A percentile compares a stretch with the other conserved stretches of the same genome.
Conservation (phyloP, 1,140 invertebrate species). For the Solenopsis fugax region DNA sequence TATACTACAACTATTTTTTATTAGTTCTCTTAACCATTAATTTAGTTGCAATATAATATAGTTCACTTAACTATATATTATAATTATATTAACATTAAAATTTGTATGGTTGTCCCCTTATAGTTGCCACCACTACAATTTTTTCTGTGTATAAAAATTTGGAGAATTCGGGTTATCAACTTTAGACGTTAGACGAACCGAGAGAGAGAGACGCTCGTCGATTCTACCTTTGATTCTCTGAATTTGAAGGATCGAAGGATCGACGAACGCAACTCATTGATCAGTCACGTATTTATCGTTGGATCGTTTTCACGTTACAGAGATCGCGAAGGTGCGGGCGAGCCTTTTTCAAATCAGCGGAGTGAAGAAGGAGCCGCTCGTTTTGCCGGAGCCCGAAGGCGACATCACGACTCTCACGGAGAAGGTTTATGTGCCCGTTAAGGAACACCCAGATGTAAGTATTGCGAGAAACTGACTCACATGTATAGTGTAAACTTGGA, state of each 20-base stretch:
- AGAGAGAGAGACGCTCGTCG: neutral
- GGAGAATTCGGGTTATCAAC: neutral
- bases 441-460: constrained; percentile 99
- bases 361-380: constrained; percentile 96
- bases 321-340: constrained; percentile 99
- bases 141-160: too few relatives aligned
- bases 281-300: neutral
- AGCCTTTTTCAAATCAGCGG: constrained; percentile 99
- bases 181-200: neutral
- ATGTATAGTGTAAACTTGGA: neutral
- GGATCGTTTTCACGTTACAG: constrained; percentile 90
- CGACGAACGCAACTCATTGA: neutral
- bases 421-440: constrained; percentile 99
- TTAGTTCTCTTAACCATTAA: too few relatives aligned
- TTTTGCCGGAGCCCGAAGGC: constrained; percentile 97
- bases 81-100: too few relatives aligned
- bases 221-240: neutral
- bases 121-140: too few relatives aligned
- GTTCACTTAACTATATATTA: too few relatives aligned
- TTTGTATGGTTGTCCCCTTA: too few relatives aligned
- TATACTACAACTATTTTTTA: too few relatives aligned
- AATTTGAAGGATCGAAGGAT: neutral
- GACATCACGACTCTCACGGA: constrained; percentile 97
- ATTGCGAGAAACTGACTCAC: neutral
- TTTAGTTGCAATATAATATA: too few relatives aligned